phyloP scores from a whole-genome alignment of 2,797 vertebrate species.

The Anisognathus igniventris region DNA sequence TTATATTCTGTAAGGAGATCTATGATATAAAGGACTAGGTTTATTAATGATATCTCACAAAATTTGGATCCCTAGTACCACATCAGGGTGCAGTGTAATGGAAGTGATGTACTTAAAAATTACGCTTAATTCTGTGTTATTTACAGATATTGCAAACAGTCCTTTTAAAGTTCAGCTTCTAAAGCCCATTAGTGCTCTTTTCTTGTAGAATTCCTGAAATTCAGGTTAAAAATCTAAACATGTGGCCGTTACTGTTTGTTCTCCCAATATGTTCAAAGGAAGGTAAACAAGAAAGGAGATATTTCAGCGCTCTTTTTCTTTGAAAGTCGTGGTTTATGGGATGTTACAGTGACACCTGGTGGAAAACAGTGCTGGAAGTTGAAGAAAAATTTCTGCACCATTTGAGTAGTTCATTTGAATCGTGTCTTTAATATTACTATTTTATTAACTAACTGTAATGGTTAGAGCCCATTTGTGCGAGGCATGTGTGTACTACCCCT shows the following conservation, averaged over 20 bases:
- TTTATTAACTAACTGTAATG: neutral
- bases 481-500: neutral
- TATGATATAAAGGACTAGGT: neutral
- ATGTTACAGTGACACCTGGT: constrained; percentile 70
- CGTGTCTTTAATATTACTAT: neutral
- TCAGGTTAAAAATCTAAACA: neutral
- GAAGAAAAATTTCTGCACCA: neutral
- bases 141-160: neutral
- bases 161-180: neutral
- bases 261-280: neutral
- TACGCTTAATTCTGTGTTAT: neutral
- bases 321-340: neutral
- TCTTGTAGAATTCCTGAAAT: neutral
- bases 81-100: neutral
- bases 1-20: neutral
- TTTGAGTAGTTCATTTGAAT: rapidly evolving
- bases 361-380: constrained; percentile 7
- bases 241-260: neutral
- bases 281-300: neutral
- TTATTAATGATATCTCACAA: neutral
- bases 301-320: neutral
- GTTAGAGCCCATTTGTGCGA: neutral
- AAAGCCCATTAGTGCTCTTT: neutral
- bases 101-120: neutral
- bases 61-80: neutral